Percentiles rank a stretch among this genome's conserved stretches.
phyloP scores from a whole-genome alignment of 23 tunicate genomes.

The Diplosoma virens region DNA sequence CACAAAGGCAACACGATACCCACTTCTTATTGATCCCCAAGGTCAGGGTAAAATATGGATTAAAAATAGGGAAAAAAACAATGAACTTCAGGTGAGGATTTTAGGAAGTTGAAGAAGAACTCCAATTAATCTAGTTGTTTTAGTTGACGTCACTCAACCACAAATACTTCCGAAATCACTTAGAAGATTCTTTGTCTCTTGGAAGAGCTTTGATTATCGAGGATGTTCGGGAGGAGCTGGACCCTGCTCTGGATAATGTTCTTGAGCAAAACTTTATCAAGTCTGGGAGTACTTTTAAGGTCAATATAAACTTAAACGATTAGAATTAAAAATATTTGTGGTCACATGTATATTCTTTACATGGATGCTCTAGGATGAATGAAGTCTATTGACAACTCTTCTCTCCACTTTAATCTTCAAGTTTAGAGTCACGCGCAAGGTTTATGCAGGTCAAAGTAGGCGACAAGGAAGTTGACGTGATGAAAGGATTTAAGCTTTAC shows the following conservation, averaged over 20 bases:
- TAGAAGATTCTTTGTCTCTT: constrained; percentile 71
- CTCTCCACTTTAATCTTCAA: too few species aligned
- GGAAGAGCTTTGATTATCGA: constrained; percentile 75
- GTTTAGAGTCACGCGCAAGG: too few species aligned
- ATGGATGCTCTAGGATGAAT: too few species aligned
- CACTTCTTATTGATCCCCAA: constrained; percentile 80
- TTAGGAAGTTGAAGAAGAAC: background rate
- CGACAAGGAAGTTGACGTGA: constrained; percentile 88
- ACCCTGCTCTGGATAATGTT: constrained; percentile 81
- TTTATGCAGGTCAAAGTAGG: constrained; percentile 88
- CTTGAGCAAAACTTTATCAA: constrained; percentile 87
- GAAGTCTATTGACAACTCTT: too few species aligned
- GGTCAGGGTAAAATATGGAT: constrained; percentile 89
- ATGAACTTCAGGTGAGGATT: constrained; percentile 51
- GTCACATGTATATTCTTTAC: too few species aligned
- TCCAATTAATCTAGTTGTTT: too few species aligned
- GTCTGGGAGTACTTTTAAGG: constrained; percentile 84
- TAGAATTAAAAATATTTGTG: too few species aligned
- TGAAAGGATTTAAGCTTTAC: constrained; percentile 77
- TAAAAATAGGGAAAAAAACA: constrained; percentile 68
- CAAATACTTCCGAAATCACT: constrained; percentile 79
- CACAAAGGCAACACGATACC: constrained; percentile 76
- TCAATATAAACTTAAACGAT: too few species aligned
- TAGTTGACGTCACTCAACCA: constrained; percentile 75
- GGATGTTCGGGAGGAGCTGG: constrained; percentile 78